Evolutionary conservation across 2,797 vertebrate species (phyloP).

Genomic region (Oryzias dopingdopingensis): DNA sequence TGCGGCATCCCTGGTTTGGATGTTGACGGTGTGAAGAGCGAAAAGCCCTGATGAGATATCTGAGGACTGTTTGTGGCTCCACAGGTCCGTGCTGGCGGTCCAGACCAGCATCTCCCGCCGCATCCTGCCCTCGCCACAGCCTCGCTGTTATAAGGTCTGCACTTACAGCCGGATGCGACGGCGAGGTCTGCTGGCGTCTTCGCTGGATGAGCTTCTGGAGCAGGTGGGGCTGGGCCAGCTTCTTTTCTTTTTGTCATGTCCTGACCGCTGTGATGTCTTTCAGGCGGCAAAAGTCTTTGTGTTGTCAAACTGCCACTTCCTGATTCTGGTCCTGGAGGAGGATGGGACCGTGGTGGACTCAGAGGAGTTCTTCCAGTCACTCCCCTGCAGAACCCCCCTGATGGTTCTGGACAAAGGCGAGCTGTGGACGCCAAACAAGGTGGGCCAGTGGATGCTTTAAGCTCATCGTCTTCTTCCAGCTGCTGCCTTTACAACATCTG

Average conservation of each 20-base stretch:
- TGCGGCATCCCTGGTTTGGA: not conserved
- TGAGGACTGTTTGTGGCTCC: not conserved
- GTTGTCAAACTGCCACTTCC: constrained; percentile 64
- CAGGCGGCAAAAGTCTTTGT: constrained; percentile 79
- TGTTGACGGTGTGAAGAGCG: not conserved
- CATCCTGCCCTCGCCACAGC: constrained; percentile 68
- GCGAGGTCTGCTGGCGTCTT: constrained; percentile 76
- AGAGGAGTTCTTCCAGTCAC: constrained; percentile 82
- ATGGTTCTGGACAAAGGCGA: constrained; percentile 82
- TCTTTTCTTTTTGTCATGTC: not conserved
- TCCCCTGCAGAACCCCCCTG: constrained; percentile 77
- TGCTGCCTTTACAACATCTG: too few relatives aligned
- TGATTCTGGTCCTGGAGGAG: constrained; percentile 84
- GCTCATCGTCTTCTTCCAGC: too few relatives aligned
- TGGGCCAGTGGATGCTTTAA: not conserved
- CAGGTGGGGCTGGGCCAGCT: constrained; percentile 67
- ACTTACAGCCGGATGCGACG: constrained; percentile 74
- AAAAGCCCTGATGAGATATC: too few relatives aligned
- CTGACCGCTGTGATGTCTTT: not conserved
- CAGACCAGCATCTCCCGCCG: constrained; percentile 68
- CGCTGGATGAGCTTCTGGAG: constrained; percentile 78
- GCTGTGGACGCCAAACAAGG: constrained; percentile 77
- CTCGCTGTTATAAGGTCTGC: constrained; percentile 80
- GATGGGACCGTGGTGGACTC: constrained; percentile 86
- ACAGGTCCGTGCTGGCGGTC: constrained; percentile 76